A percentile compares a stretch with the other conserved stretches of the same genome.
Conservation (phyloP, 2,113 vertebrate genomes). For the Zosterops hypoxanthus region DNA sequence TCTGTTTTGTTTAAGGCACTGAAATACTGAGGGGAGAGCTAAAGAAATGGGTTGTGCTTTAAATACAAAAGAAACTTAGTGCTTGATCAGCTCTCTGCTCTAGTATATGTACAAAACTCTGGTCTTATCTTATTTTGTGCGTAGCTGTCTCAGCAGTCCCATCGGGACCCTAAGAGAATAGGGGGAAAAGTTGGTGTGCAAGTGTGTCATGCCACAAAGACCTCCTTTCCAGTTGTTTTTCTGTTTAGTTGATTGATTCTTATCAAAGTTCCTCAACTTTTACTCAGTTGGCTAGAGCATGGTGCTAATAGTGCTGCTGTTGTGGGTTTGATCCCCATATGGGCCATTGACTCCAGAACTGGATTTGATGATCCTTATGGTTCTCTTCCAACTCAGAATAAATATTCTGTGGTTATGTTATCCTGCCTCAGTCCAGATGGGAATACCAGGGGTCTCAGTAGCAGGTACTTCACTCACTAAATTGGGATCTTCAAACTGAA, state of each 20-base stretch:
- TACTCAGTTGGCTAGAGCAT: background rate
- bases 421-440: background rate
- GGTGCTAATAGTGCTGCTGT: background rate
- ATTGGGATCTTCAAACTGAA: background rate
- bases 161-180: accelerated
- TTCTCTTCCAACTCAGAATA: background rate
- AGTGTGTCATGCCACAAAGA: background rate
- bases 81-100: background rate
- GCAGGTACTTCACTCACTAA: background rate
- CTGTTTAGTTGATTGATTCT: background rate
- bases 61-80: background rate
- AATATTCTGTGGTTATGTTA: background rate
- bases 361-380: background rate
- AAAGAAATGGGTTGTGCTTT: background rate
- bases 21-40: accelerated
- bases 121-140: background rate
- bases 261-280: background rate
- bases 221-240: background rate
- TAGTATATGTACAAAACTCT: background rate
- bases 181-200: background rate
- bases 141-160: background rate
- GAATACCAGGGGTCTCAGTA: background rate
- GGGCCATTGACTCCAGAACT: background rate
- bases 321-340: background rate
- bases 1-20: background rate